Conservation (phyloP, 1,140 invertebrate genomes). For the Sycophaga agraensis region DNA sequence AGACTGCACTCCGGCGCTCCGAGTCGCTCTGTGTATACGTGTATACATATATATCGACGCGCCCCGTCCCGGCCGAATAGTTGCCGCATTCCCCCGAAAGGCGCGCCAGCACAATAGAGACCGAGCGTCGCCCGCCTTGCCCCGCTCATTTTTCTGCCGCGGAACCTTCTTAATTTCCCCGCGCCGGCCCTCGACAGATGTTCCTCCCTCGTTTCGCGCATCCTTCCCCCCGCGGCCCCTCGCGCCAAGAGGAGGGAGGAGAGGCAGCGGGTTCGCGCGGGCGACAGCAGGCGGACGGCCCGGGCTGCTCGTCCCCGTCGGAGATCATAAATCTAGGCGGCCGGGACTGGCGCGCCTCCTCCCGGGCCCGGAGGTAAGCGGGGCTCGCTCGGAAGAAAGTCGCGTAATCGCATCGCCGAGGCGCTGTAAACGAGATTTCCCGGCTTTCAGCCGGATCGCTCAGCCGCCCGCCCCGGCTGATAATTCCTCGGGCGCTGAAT, state of each 20-base stretch:
- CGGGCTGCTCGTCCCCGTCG: constrained; percentile 27
- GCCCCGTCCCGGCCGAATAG: no score
- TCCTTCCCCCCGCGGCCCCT: constrained; percentile 14
- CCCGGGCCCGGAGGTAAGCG: neutral
- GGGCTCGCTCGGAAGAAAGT: constrained; percentile 8
- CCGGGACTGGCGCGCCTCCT: constrained; percentile 2
- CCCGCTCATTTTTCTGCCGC: constrained; percentile 8
- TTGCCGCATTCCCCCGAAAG: no score
- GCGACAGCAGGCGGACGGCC: constrained; percentile 19
- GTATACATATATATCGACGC: no score
- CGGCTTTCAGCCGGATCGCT: constrained; percentile 1
- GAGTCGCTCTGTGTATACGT: no score
- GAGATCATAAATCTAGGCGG: constrained; percentile 37
- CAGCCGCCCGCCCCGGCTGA: neutral
- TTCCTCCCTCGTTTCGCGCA: constrained; percentile 28
- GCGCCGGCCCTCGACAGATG: constrained; percentile 9
- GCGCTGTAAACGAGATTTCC: constrained; percentile 29
- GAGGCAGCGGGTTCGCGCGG: neutral
- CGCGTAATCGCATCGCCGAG: constrained; percentile 21
- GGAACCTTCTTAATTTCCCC: constrained; percentile 21
- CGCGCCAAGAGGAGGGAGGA: neutral
- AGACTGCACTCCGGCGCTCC: no score
- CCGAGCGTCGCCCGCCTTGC: no score
- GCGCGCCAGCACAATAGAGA: no score
- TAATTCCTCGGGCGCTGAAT: constrained; percentile 5